Percentiles rank a stretch among this genome's conserved stretches.
These are phyloP conservation scores for Tarsius wallacei DNA, from an alignment of 2,797 vertebrate species.

Conservation along the genomic window DNA sequence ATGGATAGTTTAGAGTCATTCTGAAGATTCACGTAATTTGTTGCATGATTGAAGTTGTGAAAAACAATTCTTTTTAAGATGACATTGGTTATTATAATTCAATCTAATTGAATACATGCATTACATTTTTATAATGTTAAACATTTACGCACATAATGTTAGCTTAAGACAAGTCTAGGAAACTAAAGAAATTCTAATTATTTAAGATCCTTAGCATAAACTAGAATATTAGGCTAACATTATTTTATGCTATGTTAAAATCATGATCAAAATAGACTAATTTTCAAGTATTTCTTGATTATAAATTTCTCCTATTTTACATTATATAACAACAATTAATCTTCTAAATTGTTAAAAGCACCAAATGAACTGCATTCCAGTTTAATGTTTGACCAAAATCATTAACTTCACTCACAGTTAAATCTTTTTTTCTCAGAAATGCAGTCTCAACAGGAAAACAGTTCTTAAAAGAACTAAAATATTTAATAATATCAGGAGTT, in stretches of 20 bases:
- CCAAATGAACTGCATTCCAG: neutral
- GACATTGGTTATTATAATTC: neutral
- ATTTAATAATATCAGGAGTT: neutral
- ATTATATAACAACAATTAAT: neutral
- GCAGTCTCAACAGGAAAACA: neutral
- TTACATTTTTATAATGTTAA: neutral
- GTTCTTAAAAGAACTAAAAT: neutral
- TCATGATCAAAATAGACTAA: neutral
- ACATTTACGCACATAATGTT: neutral
- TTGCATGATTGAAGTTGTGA: neutral
- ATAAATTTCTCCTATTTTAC: neutral
- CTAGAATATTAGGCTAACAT: neutral
- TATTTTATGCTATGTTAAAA: constrained; percentile 7
- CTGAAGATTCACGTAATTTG: neutral
- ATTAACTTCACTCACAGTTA: neutral
- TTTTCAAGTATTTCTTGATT: neutral
- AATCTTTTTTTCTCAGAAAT: neutral
- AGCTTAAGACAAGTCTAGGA: neutral
- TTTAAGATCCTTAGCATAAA: neutral
- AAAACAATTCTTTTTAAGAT: neutral
- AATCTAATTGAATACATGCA: neutral
- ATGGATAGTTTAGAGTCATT: neutral
- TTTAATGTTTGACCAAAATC: neutral
- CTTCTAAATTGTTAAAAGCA: neutral
- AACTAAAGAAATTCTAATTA: constrained; percentile 2